Percentiles rank a stretch among this genome's conserved stretches.
Conservation (phyloP, 2,113 vertebrate genomes). For the Tauraco erythrolophus region DNA sequence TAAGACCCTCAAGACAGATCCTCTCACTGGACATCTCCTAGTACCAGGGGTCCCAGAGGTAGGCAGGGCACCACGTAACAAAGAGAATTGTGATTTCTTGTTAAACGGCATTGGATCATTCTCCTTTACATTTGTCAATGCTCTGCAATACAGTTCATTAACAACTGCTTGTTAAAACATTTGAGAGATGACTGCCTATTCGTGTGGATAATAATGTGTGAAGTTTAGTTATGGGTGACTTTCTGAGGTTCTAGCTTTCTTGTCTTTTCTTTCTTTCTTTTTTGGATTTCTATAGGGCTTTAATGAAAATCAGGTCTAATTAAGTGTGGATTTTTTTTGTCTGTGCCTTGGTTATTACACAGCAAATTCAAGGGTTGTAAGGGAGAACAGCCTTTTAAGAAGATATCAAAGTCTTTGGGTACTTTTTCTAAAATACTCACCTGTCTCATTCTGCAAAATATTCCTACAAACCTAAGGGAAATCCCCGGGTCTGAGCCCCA, state of each 20-base stretch:
- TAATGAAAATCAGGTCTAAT: slow-evolving; percentile 11
- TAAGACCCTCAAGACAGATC: not conserved
- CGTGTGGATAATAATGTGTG: not conserved
- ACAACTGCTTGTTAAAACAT: not conserved
- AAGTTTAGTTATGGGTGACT: not conserved
- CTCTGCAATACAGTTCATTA: not conserved
- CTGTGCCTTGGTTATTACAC: not conserved
- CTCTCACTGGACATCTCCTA: not conserved
- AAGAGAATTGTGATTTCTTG: not conserved
- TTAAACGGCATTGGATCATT: not conserved
- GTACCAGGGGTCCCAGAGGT: not conserved
- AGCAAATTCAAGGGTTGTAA: not conserved
- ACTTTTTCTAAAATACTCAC: not conserved
- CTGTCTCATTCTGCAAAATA: not conserved
- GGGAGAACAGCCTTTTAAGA: not conserved
- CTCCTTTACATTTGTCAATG: not conserved
- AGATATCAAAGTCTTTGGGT: not conserved
- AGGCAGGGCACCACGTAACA: not conserved
- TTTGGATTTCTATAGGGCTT: not conserved
- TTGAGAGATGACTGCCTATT: not conserved
- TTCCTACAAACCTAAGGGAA: not conserved
- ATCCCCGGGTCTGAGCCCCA: not conserved
- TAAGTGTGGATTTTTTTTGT: not conserved
- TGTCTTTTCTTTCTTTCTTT: not conserved
- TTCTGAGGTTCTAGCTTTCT: not conserved